Conservation (phyloP, 2,113 vertebrate genomes). For the Rhea pennata region DNA sequence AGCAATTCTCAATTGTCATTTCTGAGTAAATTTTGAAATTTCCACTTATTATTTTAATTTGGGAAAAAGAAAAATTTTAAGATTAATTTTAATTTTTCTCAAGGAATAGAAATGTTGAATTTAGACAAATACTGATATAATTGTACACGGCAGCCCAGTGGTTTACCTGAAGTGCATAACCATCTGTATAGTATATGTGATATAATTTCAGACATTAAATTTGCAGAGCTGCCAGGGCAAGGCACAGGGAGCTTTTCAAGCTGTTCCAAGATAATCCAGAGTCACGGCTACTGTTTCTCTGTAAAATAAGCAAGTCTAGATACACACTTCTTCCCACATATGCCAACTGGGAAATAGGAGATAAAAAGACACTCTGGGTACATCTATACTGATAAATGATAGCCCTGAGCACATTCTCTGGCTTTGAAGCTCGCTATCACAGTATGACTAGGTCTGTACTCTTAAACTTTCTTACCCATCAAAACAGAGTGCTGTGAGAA, state of each 20-base stretch:
- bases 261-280: background rate
- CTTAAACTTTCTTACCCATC: background rate
- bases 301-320: background rate
- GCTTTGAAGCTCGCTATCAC: background rate
- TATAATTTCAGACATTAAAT: background rate
- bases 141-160: background rate
- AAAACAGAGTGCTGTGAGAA: background rate
- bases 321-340: background rate
- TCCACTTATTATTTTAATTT: background rate
- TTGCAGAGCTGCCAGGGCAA: background rate
- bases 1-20: background rate
- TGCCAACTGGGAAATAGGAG: background rate
- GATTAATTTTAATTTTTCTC: background rate
- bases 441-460: background rate
- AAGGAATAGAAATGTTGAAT: background rate
- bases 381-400: background rate
- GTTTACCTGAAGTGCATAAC: background rate
- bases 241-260: background rate
- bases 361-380: background rate
- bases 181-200: background rate
- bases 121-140: background rate
- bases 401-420: rapidly evolving
- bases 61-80: background rate
- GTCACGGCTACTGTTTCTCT: background rate
- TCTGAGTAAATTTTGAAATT: slow-evolving; percentile 11